Evolutionary conservation across 2,888 invertebrate genomes (phyloP).

Genomic region (Opisthograptis luteolata): DNA sequence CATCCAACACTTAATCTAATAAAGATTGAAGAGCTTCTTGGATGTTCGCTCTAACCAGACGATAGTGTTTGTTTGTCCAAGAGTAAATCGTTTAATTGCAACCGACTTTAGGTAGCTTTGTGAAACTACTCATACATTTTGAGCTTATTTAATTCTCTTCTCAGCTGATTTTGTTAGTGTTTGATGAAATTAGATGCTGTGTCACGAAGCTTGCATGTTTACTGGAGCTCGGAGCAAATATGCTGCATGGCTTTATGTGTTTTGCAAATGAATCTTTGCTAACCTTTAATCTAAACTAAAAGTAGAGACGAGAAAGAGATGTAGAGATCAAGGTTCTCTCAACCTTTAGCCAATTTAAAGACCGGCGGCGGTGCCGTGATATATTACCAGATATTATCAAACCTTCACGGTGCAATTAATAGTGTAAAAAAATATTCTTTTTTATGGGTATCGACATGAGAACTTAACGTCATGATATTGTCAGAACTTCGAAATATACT

Average conservation of each 20-base stretch:
- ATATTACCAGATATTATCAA: no score
- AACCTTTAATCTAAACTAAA: no score
- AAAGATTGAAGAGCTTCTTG: conserved; percentile 39
- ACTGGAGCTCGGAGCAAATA: neutral
- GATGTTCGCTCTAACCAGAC: conserved; percentile 22
- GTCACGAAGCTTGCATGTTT: conserved; percentile 29
- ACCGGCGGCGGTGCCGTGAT: no score
- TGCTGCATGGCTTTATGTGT: neutral
- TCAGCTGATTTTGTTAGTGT: conserved; percentile 21
- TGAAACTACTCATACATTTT: conserved; percentile 16
- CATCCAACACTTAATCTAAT: conserved; percentile 35
- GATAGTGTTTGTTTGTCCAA: conserved; percentile 31
- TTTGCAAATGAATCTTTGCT: neutral
- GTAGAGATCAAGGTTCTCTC: no score
- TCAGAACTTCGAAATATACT: no score
- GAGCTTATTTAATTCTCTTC: neutral
- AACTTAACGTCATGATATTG: no score
- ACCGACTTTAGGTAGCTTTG: conserved; percentile 12
- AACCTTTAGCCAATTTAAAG: no score
- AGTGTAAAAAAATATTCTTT: no score
- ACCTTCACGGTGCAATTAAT: no score
- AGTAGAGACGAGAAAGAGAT: no score
- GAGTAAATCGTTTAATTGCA: conserved; percentile 31
- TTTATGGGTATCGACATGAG: no score
- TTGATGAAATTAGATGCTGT: conserved; percentile 23